Evolutionary conservation across 2,888 invertebrate genomes (phyloP), one percentile per base, ranked within the genome.

Genomic region (Octonoba sinensis): DNA sequence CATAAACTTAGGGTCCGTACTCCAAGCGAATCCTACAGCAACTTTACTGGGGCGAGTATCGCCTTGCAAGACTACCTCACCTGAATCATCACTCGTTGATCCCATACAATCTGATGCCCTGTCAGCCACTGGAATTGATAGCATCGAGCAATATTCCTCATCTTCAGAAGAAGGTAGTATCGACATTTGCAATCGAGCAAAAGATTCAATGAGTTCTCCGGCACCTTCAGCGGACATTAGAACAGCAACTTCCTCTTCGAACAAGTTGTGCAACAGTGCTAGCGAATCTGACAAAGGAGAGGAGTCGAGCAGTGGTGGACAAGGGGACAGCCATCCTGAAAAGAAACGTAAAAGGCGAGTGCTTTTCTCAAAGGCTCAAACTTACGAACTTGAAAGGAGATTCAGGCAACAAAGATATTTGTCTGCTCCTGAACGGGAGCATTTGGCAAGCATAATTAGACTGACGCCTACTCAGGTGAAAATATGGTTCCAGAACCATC

Each of bases 401-500:
- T 99, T 99, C 89, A 91, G 97, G 1, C 97, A 97, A 88, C 99
- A 99, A 89, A 91, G 97, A 85, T 99, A 99, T 89, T 91, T 99
- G 18, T 97, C 97, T 1, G 99, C 99, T 0, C 99, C 99, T 0
- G 99, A 99, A 89, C 90, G 99, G 49, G 99, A 99, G 88, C 97
- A 98, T 88, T 90, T 99, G 85, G 99, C 99, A 2, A 95, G 95
- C 84, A 91, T 97, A 86, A 99, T 99, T 85, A 92, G 96, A 77
- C 90, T 99, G 77, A 98, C 99, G 1, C 99, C 99, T 0, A 99
- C 98, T 3, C 99, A 99, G 90, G 90, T 91, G 75, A 98, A 98
- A 90, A 99, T 99, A 87, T 99, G 99, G 99, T 99, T 99, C 90
- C 98, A 98, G 65, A 91, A 91, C 85, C 99, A 99, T 89, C 93